Evolutionary conservation across 1,140 invertebrate species (phyloP), one percentile per base, ranked within the genome.

Genomic region (Lasioglossum albipes): DNA sequence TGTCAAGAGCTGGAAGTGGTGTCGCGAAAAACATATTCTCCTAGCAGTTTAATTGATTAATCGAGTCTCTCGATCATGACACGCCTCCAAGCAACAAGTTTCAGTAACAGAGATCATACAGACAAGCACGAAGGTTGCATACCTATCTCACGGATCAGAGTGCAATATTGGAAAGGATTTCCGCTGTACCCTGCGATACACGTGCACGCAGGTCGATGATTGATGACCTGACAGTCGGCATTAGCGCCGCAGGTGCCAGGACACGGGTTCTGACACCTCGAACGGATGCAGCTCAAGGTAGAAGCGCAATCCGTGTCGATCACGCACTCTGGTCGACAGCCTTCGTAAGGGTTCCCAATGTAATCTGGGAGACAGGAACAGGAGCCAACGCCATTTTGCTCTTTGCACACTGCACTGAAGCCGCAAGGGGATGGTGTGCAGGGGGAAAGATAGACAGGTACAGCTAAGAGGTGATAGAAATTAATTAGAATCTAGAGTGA

Each of bases 341-440:
- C 93, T 94, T 84, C 95, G 94, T 91, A 94, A 0, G 97, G 97
- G 87, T 96, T 94, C 7, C 97, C 97, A 74, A 95, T 93, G 81
- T 95, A 97, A 79, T 95, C 95, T 1, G 94, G 93, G 52, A 96
- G 91, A 90, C 97, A 98, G 41, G 95, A 95, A 89, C 95, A 95
- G 7, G 92, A 89, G 16, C 91, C 92, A 20, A 91, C 84, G 57
- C 94, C 88, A 84, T 94, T 92, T 54, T 90, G 90, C 83, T 94
- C 92, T 70, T 91, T 76, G 89, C 95, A 95, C 75, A 93, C 68
- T 61, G 95, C 89, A 90, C 95, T 93, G 45, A 94, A 57, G 71
- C 95, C 93, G 88, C 97, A 98, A 0, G 96, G 96, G 80, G 96
- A 96, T 49, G 96, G 96, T 87, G 95, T 93, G 90, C 97, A 98